A percentile compares a stretch with the other conserved stretches of the same genome.
Evolutionary conservation across 1,140 invertebrate species (phyloP).

Genomic region (Anastrepha ludens): DNA sequence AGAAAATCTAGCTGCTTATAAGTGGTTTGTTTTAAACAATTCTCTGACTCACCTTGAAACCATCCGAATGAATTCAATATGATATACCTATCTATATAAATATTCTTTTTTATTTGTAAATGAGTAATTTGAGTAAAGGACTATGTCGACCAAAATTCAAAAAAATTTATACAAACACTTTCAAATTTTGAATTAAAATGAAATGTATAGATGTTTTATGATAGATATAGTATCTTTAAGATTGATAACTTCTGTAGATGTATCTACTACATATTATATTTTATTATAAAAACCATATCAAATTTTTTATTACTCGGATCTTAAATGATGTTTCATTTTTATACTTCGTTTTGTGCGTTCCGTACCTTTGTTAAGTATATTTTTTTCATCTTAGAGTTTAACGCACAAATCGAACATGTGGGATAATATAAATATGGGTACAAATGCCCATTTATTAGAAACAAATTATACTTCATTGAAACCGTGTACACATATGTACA

Average conservation of each 20-base stretch:
- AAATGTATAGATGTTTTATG: not conserved
- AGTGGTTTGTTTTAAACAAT: not conserved
- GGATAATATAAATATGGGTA: no score
- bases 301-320: not conserved
- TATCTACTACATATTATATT: not conserved
- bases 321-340: no score
- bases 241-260: not conserved
- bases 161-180: not conserved
- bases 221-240: not conserved
- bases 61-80: not conserved
- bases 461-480: no score
- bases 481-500: no score
- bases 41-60: not conserved
- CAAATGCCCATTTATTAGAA: no score
- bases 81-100: no score
- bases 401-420: no score
- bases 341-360: no score
- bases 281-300: slow-evolving; percentile 1
- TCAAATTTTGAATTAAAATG: not conserved
- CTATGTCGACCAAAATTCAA: not conserved
- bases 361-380: no score
- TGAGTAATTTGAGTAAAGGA: no score
- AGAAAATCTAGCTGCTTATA: not conserved
- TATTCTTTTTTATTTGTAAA: not conserved
- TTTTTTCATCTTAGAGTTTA: no score